Conservation (phyloP, 2,888 invertebrate species). For the Cryptus viduatorius region DNA sequence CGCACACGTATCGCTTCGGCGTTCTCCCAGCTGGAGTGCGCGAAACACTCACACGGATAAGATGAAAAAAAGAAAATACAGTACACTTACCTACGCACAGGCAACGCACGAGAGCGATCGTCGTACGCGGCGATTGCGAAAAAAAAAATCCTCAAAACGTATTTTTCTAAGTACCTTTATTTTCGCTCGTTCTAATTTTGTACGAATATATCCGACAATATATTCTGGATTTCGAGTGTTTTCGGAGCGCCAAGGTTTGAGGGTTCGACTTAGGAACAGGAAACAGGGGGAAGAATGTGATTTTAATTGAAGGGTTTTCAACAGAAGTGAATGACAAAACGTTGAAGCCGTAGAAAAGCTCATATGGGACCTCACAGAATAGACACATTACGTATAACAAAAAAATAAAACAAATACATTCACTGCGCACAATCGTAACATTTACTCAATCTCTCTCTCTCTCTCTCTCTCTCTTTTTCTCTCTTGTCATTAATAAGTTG, state of each 20-base stretch:
- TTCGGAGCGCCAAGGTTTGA: constrained; percentile 19
- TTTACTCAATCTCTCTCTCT: constrained; percentile 31
- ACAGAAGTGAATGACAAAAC: neutral
- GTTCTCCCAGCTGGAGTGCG: constrained; percentile 29
- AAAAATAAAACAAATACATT: constrained; percentile 34
- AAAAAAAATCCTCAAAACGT: constrained; percentile 64
- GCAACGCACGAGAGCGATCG: constrained; percentile 37
- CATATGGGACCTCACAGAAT: constrained; percentile 56
- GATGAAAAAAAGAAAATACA: constrained; percentile 61
- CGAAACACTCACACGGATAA: constrained; percentile 46
- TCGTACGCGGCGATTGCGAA: constrained; percentile 23
- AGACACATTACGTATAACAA: constrained; percentile 22
- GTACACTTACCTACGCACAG: constrained; percentile 29
- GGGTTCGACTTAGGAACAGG: constrained; percentile 15
- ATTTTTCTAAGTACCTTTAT: constrained; percentile 72
- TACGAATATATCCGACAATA: constrained; percentile 68
- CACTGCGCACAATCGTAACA: constrained; percentile 55
- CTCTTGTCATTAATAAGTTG: constrained; percentile 45
- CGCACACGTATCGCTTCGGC: constrained; percentile 45
- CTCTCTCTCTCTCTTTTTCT: constrained; percentile 36
- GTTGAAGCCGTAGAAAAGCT: constrained; percentile 44
- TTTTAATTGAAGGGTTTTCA: neutral
- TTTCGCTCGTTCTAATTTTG: constrained; percentile 69
- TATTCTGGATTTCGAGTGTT: constrained; percentile 30
- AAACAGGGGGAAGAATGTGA: neutral